These are phyloP conservation scores for Brachionus koreanus DNA, from an alignment of 1,140 invertebrate species.

Conservation along the genomic window DNA sequence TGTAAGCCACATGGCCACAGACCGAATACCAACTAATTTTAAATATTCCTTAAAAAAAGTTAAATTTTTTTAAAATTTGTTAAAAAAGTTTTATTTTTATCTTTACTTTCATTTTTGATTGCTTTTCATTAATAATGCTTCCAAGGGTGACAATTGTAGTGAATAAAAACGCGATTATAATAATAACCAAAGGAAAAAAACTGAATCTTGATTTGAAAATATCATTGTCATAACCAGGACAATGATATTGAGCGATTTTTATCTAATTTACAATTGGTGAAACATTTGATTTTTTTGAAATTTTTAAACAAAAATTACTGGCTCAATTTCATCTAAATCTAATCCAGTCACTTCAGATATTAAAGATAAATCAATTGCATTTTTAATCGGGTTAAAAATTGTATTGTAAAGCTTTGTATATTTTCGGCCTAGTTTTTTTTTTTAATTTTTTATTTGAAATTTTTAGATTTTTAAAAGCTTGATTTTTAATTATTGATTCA, in stretches of 20 bases:
- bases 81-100: background rate
- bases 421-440: background rate
- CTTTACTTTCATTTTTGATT: constrained; percentile 40
- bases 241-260: constrained; percentile 18
- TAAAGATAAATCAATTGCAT: constrained; percentile 9
- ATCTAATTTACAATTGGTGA: background rate
- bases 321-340: background rate
- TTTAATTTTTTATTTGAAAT: background rate
- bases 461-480: background rate
- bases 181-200: background rate
- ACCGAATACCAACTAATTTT: constrained; percentile 8
- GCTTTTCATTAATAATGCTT: constrained; percentile 26
- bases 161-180: constrained; percentile 29
- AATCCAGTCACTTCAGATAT: background rate
- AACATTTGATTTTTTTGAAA: background rate
- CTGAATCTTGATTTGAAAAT: constrained; percentile 41
- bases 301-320: background rate
- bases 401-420: constrained; percentile 17
- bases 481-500: background rate
- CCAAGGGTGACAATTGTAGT: constrained; percentile 16
- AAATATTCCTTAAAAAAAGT: constrained; percentile 39
- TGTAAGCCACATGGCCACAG: background rate
- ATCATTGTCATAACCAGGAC: constrained; percentile 31
- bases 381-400: constrained; percentile 42
- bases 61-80: background rate